Conservation (phyloP, 2,888 invertebrate species). For the Eupeodes latifasciatus region DNA sequence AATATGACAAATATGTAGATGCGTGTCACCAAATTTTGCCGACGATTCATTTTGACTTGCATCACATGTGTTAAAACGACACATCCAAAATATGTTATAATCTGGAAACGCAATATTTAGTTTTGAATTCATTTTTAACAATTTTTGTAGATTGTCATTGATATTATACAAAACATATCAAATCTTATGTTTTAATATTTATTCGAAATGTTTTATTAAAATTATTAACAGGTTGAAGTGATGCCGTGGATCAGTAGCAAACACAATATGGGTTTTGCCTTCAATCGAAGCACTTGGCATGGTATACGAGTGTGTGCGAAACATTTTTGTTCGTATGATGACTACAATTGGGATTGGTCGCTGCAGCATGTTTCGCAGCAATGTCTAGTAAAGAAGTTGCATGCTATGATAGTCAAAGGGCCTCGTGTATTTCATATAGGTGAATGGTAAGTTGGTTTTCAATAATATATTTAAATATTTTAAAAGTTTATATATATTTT, state of each 20-base stretch:
- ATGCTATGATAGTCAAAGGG: slow-evolving; percentile 95
- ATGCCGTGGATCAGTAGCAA: slow-evolving; percentile 98
- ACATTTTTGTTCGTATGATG: slow-evolving; percentile 97
- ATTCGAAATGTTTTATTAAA: slow-evolving; percentile 14
- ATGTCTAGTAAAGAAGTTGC: slow-evolving; percentile 90
- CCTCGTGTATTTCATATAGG: slow-evolving; percentile 99
- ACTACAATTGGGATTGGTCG: slow-evolving; percentile 99
- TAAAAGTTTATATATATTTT: background rate
- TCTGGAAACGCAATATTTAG: slow-evolving; percentile 33
- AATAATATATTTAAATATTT: background rate
- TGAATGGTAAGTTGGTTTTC: slow-evolving; percentile 91
- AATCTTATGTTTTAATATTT: background rate
- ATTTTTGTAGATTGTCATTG: slow-evolving; percentile 40
- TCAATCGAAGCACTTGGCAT: slow-evolving; percentile 94
- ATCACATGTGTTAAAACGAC: no score
- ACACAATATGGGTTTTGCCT: slow-evolving; percentile 99
- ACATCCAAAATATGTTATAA: background rate
- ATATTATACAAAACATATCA: background rate
- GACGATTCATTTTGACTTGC: no score
- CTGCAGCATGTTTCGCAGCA: slow-evolving; percentile 95
- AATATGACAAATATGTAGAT: no score
- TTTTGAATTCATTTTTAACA: slow-evolving; percentile 17
- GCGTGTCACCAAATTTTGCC: no score
- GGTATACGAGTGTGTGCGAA: slow-evolving; percentile 91
- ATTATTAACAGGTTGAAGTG: slow-evolving; percentile 89